These are phyloP conservation scores for Vireo griseus DNA, from an alignment of 2,797 vertebrate genomes.

Conservation along the genomic window DNA sequence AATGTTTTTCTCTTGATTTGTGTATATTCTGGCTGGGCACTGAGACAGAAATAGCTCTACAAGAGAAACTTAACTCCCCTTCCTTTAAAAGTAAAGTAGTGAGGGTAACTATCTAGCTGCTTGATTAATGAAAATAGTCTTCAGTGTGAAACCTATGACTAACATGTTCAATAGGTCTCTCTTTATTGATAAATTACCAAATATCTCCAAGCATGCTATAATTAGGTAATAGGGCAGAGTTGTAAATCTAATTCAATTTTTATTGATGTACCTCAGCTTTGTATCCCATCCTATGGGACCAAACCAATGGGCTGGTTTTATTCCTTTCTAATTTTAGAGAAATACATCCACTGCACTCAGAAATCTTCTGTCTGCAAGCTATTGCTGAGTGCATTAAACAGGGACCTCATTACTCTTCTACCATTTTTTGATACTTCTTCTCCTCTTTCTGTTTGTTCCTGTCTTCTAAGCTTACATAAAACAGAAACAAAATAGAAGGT, in stretches of 20 bases:
- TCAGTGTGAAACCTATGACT: background rate
- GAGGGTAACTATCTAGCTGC: background rate
- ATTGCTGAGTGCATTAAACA: background rate
- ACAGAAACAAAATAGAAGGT: background rate
- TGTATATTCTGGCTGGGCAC: background rate
- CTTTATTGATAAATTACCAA: slow-evolving; percentile 60
- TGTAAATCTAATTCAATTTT: slow-evolving; percentile 59
- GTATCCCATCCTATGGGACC: slow-evolving; percentile 4
- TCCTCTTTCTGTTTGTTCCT: background rate
- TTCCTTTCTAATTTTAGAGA: slow-evolving; percentile 9
- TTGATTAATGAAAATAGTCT: slow-evolving; percentile 51
- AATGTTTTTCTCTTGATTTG: background rate
- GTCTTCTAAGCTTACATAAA: background rate
- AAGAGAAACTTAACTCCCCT: background rate
- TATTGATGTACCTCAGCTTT: slow-evolving; percentile 50
- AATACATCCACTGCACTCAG: background rate
- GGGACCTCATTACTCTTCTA: background rate
- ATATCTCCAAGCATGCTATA: slow-evolving; percentile 28
- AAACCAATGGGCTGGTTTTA: background rate
- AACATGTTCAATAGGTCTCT: slow-evolving; percentile 44
- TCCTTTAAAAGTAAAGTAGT: background rate
- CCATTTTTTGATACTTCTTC: background rate
- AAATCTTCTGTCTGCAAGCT: background rate
- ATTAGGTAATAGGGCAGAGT: slow-evolving; percentile 49
- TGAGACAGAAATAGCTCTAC: background rate